These are phyloP conservation scores for Rhinatrema bivittatum DNA, from an alignment of 2,797 vertebrate species.

Conservation along the genomic window DNA sequence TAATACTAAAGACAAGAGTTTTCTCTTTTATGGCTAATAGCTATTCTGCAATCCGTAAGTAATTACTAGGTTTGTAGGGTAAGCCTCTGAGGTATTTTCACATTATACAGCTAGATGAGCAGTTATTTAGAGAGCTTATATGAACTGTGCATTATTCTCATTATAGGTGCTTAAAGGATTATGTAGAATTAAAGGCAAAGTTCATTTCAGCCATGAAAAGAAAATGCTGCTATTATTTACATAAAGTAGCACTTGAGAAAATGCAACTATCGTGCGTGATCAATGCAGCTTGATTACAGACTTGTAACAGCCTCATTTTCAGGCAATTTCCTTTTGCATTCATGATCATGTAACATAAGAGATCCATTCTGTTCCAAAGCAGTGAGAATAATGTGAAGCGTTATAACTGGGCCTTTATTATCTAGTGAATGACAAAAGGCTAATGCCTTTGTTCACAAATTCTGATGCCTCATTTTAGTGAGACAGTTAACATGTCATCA, in stretches of 20 bases:
- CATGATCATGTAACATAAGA: not conserved
- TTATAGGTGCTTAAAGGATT: slow-evolving; percentile 19
- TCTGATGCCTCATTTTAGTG: slow-evolving; percentile 2
- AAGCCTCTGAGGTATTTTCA: slow-evolving; percentile 15
- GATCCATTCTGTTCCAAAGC: slow-evolving; percentile 7
- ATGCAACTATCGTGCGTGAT: not conserved
- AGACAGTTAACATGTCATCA: not conserved
- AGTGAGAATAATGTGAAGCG: slow-evolving; percentile 10
- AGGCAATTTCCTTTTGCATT: slow-evolving; percentile 14
- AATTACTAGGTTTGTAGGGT: slow-evolving; percentile 34
- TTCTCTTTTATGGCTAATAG: slow-evolving; percentile 18
- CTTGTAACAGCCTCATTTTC: slow-evolving; percentile 1
- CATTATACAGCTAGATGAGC: slow-evolving; percentile 11
- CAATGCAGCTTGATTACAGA: slow-evolving; percentile 20
- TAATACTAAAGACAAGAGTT: slow-evolving; percentile 7
- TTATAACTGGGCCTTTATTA: slow-evolving; percentile 11
- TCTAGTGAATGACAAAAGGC: slow-evolving; percentile 1
- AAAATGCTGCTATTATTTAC: slow-evolving; percentile 5
- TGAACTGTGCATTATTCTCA: slow-evolving; percentile 24
- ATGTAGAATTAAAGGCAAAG: slow-evolving; percentile 9
- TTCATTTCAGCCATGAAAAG: slow-evolving; percentile 21
- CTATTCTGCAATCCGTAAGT: slow-evolving; percentile 28
- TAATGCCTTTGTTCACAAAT: slow-evolving; percentile 9
- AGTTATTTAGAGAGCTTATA: slow-evolving; percentile 21
- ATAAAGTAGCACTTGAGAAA: slow-evolving; percentile 12